Evolutionary conservation across 2,113 vertebrate species (phyloP).

Genomic region (cattle (Bos taurus)): ARS-UCD2.0 NC_037333.1:62625001-62625500

Average conservation of each 20-base stretch:
- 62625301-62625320: background rate
- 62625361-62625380: background rate
- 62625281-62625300: background rate
- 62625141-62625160: rapidly evolving
- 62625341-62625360: background rate
- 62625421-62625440: background rate
- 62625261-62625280: background rate
- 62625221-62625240: no score
- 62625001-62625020: no score
- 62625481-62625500: background rate
- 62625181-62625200: no score
- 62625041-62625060: no score
- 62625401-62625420: background rate
- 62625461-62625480: background rate
- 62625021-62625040: no score
- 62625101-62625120: no score
- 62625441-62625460: background rate
- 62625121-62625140: no score
- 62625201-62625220: no score
- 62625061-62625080: no score
- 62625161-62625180: no score
- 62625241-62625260: rapidly evolving
- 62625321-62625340: background rate
- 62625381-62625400: background rate
- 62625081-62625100: no score